Base-by-base conservation (phyloP, 2,888 invertebrate species). In the Piscicola geometra region DNA sequence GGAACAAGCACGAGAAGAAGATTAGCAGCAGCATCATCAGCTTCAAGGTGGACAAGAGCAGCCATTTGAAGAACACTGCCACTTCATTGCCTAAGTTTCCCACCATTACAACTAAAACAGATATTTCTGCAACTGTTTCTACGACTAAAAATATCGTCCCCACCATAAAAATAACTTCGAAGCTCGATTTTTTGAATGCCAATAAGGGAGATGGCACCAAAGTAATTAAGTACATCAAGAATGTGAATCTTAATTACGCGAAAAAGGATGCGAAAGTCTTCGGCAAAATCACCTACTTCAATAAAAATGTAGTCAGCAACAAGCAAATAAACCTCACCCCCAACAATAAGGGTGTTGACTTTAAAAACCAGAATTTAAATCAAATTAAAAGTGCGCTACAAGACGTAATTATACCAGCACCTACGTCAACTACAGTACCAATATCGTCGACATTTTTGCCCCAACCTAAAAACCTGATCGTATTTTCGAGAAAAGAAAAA, bases 171-270 rank as follows among this genome's bases (percentile, higher is more conserved):
- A 9, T 41, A 9, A 5, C 5, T 41, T 41, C 15, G 15, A 41
- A 41, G 15, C 41, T 9, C 15, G 41, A 41, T 9, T 41, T 41
- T 9, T 9, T 41, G 15, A 41, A 41, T 41, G 15, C 5, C 3
- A 56, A 56, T 18, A 5, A 56, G 5, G n/a, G n/a, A 15, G 3
- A 3, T 3, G n/a, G n/a, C n/a, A 56, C 21, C 9, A 56, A 56
- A 56, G 60, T 56, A n/a, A 56, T 56, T 15, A 56, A 56, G n/a
- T 56, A 56, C n/a, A 56, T 56, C 9, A 56, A 56, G n/a, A 56
- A 56, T 56, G 60, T 56, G 21, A 56, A 56, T 15, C n/a, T 9
- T 41, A 41, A 9, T 41, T 9, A 56, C 5, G n/a, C 9, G 5
- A 56, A 56, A 56, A n/a, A 25, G n/a, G n/a, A 56, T 56, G 3